Evolutionary conservation across 2,797 vertebrate genomes (phyloP).

Genomic region (Simalia tracyae): DNA sequence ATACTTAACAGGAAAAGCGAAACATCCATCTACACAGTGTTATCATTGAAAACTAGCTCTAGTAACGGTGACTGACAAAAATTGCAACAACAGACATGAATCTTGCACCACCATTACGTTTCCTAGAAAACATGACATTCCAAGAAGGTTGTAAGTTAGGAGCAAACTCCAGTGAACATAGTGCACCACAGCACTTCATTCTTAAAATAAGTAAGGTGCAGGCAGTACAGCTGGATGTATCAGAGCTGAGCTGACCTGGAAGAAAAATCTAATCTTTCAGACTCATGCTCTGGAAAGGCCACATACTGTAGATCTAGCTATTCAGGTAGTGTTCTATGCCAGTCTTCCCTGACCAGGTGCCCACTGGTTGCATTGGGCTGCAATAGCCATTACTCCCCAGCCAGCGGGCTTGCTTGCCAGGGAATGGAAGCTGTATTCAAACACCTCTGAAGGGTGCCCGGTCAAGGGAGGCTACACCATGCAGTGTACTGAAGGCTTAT

Average conservation of each 20-base stretch:
- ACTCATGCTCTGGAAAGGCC: slow-evolving; percentile 75
- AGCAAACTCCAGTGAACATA: slow-evolving; percentile 30
- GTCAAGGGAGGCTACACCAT: slow-evolving; percentile 49
- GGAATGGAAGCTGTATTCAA: not conserved
- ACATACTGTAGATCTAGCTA: slow-evolving; percentile 48
- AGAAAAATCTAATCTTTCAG: slow-evolving; percentile 43
- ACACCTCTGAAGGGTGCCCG: not conserved
- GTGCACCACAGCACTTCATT: slow-evolving; percentile 19
- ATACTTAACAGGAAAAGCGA: not conserved
- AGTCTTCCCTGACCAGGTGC: not conserved
- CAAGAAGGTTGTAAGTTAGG: slow-evolving; percentile 40
- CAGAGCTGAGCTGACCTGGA: slow-evolving; percentile 52
- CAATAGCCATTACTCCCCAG: not conserved
- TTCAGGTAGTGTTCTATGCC: slow-evolving; percentile 58
- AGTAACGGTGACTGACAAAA: not conserved
- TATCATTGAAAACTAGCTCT: slow-evolving; percentile 13
- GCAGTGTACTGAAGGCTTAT: slow-evolving; percentile 45
- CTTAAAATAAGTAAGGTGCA: slow-evolving; percentile 29
- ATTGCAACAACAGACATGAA: slow-evolving; percentile 9
- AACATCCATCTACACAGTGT: slow-evolving; percentile 7
- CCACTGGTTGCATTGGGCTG: not conserved
- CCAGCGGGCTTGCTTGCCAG: not conserved
- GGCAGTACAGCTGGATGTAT: slow-evolving; percentile 55
- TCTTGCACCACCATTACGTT: not conserved
- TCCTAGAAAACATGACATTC: slow-evolving; percentile 32